Evolutionary conservation across 1,140 invertebrate genomes (phyloP).

Genomic region (Ladona fulva): DNA sequence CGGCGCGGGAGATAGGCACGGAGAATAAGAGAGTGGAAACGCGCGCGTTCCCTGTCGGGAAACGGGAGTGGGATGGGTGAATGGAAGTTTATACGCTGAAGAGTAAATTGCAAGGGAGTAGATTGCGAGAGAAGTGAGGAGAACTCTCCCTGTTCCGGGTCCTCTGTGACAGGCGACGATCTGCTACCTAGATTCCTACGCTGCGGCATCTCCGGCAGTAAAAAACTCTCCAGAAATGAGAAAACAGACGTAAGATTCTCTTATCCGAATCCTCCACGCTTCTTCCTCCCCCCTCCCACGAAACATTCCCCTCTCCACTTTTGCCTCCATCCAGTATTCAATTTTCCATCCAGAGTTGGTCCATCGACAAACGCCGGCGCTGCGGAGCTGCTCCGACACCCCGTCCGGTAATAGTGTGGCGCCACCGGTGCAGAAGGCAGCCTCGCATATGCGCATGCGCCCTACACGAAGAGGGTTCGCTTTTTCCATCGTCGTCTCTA

Average conservation of each 20-base stretch:
- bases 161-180: not conserved
- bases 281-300: not conserved
- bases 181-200: not conserved
- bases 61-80: no score
- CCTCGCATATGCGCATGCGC: not conserved
- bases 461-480: not conserved
- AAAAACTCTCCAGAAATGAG: not conserved
- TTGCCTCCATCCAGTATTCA: not conserved
- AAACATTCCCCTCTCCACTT: not conserved
- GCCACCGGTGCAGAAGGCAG: not conserved
- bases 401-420: not conserved
- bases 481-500: no score
- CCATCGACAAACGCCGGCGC: not conserved
- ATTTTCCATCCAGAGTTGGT: not conserved
- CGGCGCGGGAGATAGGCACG: no score
- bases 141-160: no score
- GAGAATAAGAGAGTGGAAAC: no score
- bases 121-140: no score
- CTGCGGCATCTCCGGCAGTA: not conserved
- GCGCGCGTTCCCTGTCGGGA: no score
- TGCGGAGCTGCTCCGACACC: not conserved
- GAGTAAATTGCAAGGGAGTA: no score
- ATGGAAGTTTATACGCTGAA: no score
- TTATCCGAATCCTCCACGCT: not conserved
- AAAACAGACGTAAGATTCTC: constrained; percentile 4